Conservation (phyloP, 1,140 invertebrate species). For the Hermetia illucens region DNA sequence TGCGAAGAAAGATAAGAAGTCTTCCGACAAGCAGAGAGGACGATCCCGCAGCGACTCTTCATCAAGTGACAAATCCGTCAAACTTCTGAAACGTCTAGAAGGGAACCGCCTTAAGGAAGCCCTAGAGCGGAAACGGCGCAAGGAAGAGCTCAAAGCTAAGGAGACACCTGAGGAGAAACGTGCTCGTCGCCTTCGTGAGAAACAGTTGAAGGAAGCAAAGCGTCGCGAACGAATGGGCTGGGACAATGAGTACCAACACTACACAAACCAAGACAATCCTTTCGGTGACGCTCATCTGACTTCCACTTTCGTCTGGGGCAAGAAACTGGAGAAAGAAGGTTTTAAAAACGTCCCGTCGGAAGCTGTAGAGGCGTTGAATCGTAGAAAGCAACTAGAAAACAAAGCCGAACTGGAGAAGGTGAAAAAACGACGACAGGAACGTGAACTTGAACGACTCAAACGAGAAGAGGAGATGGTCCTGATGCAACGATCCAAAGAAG, state of each 20-base stretch:
- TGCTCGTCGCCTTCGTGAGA: constrained; percentile 71
- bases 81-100: constrained; percentile 55
- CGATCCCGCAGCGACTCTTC: too few species aligned
- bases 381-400: constrained; percentile 82
- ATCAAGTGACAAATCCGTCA: constrained; percentile 26
- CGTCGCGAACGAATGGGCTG: constrained; percentile 85
- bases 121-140: constrained; percentile 54
- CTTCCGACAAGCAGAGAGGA: too few species aligned
- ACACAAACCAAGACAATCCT: constrained; percentile 96
- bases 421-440: constrained; percentile 76
- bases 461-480: constrained; percentile 80
- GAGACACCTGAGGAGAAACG: constrained; percentile 95
- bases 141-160: constrained; percentile 71
- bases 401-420: constrained; percentile 80
- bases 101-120: constrained; percentile 48
- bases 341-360: constrained; percentile 62
- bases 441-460: constrained; percentile 78
- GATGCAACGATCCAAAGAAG: constrained; percentile 84
- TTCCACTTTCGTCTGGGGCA: constrained; percentile 91
- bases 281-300: constrained; percentile 92
- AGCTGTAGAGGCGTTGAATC: constrained; percentile 72
- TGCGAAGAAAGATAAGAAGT: too few species aligned
- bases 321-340: constrained; percentile 93
- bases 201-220: constrained; percentile 80
- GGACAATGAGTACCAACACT: constrained; percentile 91